Percentiles rank a stretch among this genome's conserved stretches.
Conservation (phyloP, 2,888 invertebrate genomes). For the Ormyrus nitidulus region DNA sequence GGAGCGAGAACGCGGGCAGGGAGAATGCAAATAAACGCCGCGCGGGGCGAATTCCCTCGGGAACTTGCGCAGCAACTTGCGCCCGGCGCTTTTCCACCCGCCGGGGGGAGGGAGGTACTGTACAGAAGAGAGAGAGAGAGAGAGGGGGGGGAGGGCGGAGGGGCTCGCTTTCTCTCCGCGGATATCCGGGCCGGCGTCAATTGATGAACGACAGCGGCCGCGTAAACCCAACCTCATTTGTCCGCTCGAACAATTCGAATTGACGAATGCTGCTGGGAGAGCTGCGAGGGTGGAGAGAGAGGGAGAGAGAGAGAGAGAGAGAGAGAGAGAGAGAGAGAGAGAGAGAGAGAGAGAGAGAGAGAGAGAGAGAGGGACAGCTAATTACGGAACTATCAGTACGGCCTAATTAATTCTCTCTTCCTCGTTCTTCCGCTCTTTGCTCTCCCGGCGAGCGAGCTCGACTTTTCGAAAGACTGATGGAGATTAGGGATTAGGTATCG, state of each 20-base stretch:
- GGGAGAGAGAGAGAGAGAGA: neutral
- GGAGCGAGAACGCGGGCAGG: too few species aligned
- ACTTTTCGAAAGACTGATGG: too few species aligned
- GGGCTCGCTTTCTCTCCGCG: neutral
- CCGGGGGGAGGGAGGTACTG: too few species aligned
- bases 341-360: neutral
- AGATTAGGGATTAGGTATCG: too few species aligned
- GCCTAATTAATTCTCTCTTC: slow-evolving; percentile 34
- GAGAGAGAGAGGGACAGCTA: slow-evolving; percentile 12
- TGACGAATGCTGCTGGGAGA: neutral
- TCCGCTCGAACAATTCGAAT: slow-evolving; percentile 48
- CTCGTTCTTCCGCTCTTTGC: neutral
- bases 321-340: neutral
- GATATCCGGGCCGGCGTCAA: slow-evolving; percentile 41
- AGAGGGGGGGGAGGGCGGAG: too few species aligned
- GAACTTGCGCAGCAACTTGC: slow-evolving; percentile 42
- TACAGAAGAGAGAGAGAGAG: too few species aligned
- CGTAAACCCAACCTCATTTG: slow-evolving; percentile 49
- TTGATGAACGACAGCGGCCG: slow-evolving; percentile 38
- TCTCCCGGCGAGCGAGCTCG: too few species aligned
- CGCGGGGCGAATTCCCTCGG: neutral
- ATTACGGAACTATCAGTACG: slow-evolving; percentile 32
- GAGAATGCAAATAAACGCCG: slow-evolving; percentile 38
- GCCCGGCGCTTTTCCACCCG: slow-evolving; percentile 5
- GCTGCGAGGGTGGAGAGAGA: neutral